These are phyloP conservation scores for Limnephilus rhombicus DNA, from an alignment of 2,888 invertebrate species.

Conservation along the genomic window DNA sequence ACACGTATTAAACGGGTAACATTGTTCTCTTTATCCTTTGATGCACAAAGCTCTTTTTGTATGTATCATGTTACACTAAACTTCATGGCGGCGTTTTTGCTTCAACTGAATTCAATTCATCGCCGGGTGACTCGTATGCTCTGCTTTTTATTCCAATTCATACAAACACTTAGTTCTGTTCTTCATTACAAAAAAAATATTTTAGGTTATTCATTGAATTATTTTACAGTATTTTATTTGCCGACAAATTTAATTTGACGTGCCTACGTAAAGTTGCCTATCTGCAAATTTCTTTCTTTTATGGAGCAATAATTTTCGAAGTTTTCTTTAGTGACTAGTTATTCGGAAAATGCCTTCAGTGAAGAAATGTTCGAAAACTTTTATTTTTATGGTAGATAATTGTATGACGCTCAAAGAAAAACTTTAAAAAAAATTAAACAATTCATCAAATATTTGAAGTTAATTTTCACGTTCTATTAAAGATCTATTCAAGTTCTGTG, in stretches of 20 bases:
- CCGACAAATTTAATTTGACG: not conserved
- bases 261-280: not conserved
- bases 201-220: no score
- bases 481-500: no score
- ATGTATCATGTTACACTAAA: constrained; percentile 12
- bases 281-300: not conserved
- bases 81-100: constrained; percentile 3
- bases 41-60: constrained; percentile 23
- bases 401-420: not conserved
- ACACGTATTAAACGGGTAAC: constrained; percentile 38
- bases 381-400: not conserved
- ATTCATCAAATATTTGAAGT: no score
- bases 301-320: not conserved
- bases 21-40: constrained; percentile 29
- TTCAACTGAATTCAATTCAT: not conserved
- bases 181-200: not conserved
- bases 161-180: not conserved
- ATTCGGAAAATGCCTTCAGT: no score
- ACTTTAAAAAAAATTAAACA: no score
- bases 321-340: no score
- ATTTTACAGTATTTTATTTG: not conserved
- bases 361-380: not conserved
- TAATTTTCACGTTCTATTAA: no score
- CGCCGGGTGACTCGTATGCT: not conserved
- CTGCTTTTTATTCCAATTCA: not conserved